Evolutionary conservation across 2,888 invertebrate species (phyloP), one percentile per base, ranked within the genome.

Genomic region (Morpho helenor): DNA sequence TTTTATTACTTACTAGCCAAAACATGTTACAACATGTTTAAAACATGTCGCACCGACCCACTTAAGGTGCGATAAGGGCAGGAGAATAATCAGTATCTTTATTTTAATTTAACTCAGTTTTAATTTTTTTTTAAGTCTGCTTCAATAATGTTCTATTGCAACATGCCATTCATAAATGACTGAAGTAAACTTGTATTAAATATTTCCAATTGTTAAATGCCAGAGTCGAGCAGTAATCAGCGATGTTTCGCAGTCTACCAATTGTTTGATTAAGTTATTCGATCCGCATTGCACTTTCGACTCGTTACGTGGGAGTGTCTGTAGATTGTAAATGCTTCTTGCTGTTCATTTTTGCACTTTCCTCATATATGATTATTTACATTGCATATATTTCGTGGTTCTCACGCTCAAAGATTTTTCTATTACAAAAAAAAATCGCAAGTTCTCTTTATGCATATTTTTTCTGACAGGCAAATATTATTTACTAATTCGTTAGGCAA

Each of bases 211-310:
- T 23, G 47, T 51, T 45, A 47, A 44, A 52, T 40, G 48, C 48
- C 22, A 59, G 40, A 43, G 6, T 44, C n/a, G 44, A 40, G 55
- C 46, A 47, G 45, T 52, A 56, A 45, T 22, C 50, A 42, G 43
- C 41, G 49, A 39, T 39, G 46, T 52, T 51, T 23, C 10, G 41
- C 43, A 59, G 52, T 43, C n/a, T 52, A 49, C 43, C 42, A 51
- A 51, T 51, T 43, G 50, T 52, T 46, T 49, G 60, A 62, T 52
- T 62, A 59, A 49, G 64, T 65, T 68, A 67, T 67, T 68, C 67
- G 68, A 69, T 69, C 66, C 68, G 66, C 61, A 70, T 64, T 64
- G 67, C 64, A 66, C 68, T 67, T 64, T 64, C 60, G 64, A 67
- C 64, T 66, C 58, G 62, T 57, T 59, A 55, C 60, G 56, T 61